Percentiles rank a stretch among this genome's conserved stretches.
These are phyloP conservation scores for Therioaphis trifolii DNA, from an alignment of 2,888 invertebrate species.

Conservation along the genomic window DNA sequence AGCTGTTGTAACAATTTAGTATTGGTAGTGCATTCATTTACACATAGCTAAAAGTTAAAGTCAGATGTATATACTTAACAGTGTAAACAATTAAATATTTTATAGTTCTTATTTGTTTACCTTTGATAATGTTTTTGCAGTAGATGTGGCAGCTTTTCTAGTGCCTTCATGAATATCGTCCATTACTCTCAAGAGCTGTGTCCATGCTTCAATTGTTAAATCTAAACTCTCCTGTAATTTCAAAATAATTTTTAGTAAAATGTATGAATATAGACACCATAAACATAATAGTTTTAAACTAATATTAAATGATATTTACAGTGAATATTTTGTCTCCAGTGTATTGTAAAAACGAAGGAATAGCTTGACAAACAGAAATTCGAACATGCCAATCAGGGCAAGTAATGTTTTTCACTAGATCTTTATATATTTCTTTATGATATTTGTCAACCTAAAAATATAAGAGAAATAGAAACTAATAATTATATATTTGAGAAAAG, in stretches of 20 bases:
- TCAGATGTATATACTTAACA: not conserved
- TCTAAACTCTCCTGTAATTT: slow-evolving; percentile 69
- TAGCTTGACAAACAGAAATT: slow-evolving; percentile 89
- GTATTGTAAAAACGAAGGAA: slow-evolving; percentile 84
- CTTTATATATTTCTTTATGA: slow-evolving; percentile 82
- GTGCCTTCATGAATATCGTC: slow-evolving; percentile 95
- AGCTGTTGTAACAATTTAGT: slow-evolving; percentile 68
- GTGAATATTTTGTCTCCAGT: slow-evolving; percentile 65
- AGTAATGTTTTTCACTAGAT: slow-evolving; percentile 84
- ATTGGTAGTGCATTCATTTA: slow-evolving; percentile 44
- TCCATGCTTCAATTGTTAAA: slow-evolving; percentile 77
- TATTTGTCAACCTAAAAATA: slow-evolving; percentile 75
- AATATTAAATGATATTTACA: slow-evolving; percentile 44
- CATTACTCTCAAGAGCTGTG: slow-evolving; percentile 87
- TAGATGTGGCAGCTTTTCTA: slow-evolving; percentile 78
- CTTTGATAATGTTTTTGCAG: slow-evolving; percentile 80
- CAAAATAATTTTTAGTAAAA: not conserved
- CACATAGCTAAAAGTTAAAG: slow-evolving; percentile 31
- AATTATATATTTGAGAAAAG: slow-evolving; percentile 70
- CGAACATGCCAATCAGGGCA: slow-evolving; percentile 88
- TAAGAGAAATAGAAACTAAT: slow-evolving; percentile 65
- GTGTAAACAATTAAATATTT: slow-evolving; percentile 68
- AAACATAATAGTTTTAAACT: not conserved
- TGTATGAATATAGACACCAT: no score
- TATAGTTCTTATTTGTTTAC: slow-evolving; percentile 70